phyloP scores from a whole-genome alignment of 2,888 invertebrate species.

The Drosophila niveifrons region DNA sequence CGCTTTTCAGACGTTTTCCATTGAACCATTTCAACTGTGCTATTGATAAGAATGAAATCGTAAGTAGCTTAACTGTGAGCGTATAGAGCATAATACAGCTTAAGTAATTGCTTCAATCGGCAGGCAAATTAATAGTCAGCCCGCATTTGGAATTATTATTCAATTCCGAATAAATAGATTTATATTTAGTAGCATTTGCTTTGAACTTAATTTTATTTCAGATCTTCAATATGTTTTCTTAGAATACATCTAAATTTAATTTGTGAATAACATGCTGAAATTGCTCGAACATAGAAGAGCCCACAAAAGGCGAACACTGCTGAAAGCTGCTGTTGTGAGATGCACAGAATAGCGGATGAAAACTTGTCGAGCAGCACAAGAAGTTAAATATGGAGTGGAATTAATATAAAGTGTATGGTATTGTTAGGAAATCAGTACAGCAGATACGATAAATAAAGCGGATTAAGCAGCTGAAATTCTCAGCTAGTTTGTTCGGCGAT shows the following conservation, averaged over 20 bases:
- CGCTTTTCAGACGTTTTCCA: constrained; percentile 57
- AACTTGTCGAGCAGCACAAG: neutral
- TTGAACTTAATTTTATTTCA: neutral
- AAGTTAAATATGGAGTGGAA: neutral
- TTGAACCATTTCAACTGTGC: constrained; percentile 38
- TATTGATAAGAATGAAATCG: constrained; percentile 41
- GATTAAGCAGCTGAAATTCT: neutral
- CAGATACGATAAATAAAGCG: neutral
- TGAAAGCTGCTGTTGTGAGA: constrained; percentile 1
- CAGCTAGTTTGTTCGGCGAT: neutral
- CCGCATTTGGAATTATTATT: constrained; percentile 1
- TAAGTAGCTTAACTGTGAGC: constrained; percentile 61
- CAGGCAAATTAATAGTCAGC: constrained; percentile 11
- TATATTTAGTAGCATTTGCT: neutral
- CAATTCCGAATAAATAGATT: neutral
- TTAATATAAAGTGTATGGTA: neutral
- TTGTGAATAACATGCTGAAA: neutral
- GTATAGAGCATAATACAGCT: constrained; percentile 12
- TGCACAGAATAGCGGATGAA: neutral
- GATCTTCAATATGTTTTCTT: neutral
- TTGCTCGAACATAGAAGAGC: neutral
- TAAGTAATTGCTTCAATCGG: constrained; percentile 25
- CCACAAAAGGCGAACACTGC: constrained; percentile 3
- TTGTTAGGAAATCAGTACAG: neutral
- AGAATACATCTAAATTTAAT: neutral